phyloP scores from a whole-genome alignment of 2,113 vertebrate species.

The Epinephelus fuscoguttatus region DNA sequence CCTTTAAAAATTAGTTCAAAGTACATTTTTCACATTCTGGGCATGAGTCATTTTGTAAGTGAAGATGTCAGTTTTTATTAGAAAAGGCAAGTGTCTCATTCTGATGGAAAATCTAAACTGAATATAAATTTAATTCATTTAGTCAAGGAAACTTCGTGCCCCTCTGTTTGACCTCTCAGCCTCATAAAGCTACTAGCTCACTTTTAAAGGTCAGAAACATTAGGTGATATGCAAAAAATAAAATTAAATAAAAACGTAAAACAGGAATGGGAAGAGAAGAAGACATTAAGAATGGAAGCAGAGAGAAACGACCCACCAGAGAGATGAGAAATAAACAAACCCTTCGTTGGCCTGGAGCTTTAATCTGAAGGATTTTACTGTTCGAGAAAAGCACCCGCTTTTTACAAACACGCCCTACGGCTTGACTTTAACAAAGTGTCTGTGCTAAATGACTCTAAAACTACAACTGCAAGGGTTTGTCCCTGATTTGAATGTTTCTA shows the following conservation, averaged over 20 bases:
- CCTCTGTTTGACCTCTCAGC: background rate
- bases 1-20: background rate
- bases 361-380: background rate
- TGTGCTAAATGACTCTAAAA: conserved; percentile 16
- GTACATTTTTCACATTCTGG: conserved; percentile 7
- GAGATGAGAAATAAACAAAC: conserved; percentile 1
- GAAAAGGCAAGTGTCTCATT: conserved; percentile 13
- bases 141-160: background rate
- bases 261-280: background rate
- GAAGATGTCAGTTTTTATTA: conserved; percentile 3
- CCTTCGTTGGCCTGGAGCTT: background rate
- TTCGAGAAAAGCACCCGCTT: background rate
- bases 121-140: background rate
- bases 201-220: background rate
- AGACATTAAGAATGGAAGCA: too few relatives aligned
- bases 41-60: background rate
- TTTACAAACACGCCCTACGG: background rate
- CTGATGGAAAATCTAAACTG: background rate
- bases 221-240: background rate
- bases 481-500: background rate
- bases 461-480: background rate
- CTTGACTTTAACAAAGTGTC: conserved; percentile 1
- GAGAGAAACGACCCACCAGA: background rate
- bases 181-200: background rate
- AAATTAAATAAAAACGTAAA: background rate